phyloP scores from a whole-genome alignment of 2,113 vertebrate genomes.

The Halcyon senegalensis region DNA sequence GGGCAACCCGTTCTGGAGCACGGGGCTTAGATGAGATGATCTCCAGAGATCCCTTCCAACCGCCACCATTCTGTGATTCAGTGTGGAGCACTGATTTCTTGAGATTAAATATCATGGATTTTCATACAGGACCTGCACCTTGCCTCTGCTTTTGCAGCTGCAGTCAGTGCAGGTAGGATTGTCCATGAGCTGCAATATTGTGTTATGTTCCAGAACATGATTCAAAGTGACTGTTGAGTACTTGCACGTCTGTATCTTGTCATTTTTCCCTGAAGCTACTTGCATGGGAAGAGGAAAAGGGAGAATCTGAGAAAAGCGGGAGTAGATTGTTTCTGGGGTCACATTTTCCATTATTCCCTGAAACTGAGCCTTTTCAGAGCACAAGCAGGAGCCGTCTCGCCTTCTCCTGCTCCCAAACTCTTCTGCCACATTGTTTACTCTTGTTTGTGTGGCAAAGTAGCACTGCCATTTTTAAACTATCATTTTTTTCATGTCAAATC shows the following conservation, averaged over 20 bases:
- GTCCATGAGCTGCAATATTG: background rate
- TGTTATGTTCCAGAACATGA: background rate
- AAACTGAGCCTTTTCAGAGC: background rate
- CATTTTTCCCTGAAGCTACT: background rate
- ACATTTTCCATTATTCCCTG: background rate
- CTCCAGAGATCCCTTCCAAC: background rate
- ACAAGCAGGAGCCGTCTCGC: background rate
- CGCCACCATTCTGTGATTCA: background rate
- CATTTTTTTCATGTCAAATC: background rate
- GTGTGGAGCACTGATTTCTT: background rate
- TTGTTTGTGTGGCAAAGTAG: background rate
- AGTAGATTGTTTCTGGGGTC: background rate
- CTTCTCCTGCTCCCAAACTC: background rate
- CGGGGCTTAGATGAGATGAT: background rate
- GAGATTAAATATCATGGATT: background rate
- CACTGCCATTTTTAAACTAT: background rate
- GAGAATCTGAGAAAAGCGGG: background rate
- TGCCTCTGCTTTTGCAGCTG: background rate
- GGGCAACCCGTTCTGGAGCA: background rate
- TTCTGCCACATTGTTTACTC: background rate
- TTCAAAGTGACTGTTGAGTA: background rate
- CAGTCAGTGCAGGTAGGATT: background rate
- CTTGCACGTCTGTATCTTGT: background rate
- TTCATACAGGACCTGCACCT: background rate
- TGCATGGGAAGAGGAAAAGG: background rate